These are phyloP conservation scores for Euwallacea fornicatus DNA, from an alignment of 1,140 invertebrate genomes.

Conservation along the genomic window DNA sequence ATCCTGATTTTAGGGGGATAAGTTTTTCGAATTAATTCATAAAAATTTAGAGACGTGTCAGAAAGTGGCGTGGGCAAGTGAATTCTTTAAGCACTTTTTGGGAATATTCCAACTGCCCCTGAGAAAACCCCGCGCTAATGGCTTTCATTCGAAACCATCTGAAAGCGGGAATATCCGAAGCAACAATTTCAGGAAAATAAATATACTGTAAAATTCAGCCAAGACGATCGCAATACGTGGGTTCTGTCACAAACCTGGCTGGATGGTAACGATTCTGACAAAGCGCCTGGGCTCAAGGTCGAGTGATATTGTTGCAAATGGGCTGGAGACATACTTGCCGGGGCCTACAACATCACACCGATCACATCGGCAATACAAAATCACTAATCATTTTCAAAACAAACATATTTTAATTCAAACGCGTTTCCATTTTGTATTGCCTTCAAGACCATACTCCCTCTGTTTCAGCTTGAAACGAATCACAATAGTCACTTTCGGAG, in stretches of 20 bases:
- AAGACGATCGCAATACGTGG: conserved; percentile 20
- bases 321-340: conserved; percentile 84
- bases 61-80: too few relatives aligned
- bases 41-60: too few relatives aligned
- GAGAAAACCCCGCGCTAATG: too few relatives aligned
- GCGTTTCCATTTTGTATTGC: conserved; percentile 20
- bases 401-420: too few relatives aligned
- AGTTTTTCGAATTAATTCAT: too few relatives aligned
- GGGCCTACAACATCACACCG: conserved; percentile 66
- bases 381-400: too few relatives aligned
- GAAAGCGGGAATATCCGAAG: conserved; percentile 14
- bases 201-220: conserved; percentile 12
- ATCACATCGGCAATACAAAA: conserved; percentile 35
- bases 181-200: conserved; percentile 13
- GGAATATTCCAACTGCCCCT: too few relatives aligned
- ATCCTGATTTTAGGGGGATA: too few relatives aligned
- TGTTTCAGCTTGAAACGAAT: conserved; percentile 11
- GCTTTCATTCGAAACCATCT: conserved; percentile 10
- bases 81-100: too few relatives aligned
- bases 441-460: conserved; percentile 33
- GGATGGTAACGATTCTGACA: conserved; percentile 75
- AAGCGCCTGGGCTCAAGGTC: conserved; percentile 66
- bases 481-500: neutral
- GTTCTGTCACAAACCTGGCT: conserved; percentile 69
- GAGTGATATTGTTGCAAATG: conserved; percentile 78